Evolutionary conservation across 1,140 invertebrate species (phyloP).

Genomic region (Cotesia typhae): DNA sequence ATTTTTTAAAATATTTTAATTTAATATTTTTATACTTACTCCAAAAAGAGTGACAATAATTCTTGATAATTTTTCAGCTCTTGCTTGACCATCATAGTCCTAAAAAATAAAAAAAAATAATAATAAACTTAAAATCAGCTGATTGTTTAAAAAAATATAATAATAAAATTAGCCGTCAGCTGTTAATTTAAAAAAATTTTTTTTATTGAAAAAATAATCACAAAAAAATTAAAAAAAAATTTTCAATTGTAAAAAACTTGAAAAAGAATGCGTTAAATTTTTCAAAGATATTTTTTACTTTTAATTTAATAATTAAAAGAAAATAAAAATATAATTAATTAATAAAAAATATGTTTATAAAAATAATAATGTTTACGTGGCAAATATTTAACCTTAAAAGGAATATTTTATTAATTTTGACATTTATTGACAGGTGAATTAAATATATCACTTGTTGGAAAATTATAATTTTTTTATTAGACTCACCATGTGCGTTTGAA

Average conservation of each 20-base stretch:
- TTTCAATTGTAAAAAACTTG: not conserved
- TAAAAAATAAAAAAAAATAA: slow-evolving; percentile 57
- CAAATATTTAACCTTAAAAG: slow-evolving; percentile 41
- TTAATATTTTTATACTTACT: slow-evolving; percentile 61
- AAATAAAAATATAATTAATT: not conserved
- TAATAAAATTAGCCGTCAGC: too few species aligned
- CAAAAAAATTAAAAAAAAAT: slow-evolving; percentile 9
- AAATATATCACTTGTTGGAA: slow-evolving; percentile 25
- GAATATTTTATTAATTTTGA: not conserved
- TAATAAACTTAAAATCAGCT: not conserved
- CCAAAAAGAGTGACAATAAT: slow-evolving; percentile 90
- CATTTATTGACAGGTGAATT: slow-evolving; percentile 20
- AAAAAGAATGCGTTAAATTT: too few species aligned
- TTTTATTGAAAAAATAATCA: slow-evolving; percentile 19
- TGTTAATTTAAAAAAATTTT: too few species aligned
- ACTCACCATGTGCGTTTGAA: slow-evolving; percentile 72
- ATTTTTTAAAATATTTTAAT: too few species aligned
- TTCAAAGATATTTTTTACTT: too few species aligned
- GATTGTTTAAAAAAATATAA: too few species aligned
- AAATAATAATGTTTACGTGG: slow-evolving; percentile 19
- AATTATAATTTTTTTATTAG: slow-evolving; percentile 11
- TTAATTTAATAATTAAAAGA: too few species aligned
- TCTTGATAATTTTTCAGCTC: slow-evolving; percentile 86
- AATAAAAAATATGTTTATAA: slow-evolving; percentile 12
- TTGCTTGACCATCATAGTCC: slow-evolving; percentile 92